Evolutionary conservation across 2,113 vertebrate species (phyloP).

Genomic region (Patagioenas fasciata): DNA sequence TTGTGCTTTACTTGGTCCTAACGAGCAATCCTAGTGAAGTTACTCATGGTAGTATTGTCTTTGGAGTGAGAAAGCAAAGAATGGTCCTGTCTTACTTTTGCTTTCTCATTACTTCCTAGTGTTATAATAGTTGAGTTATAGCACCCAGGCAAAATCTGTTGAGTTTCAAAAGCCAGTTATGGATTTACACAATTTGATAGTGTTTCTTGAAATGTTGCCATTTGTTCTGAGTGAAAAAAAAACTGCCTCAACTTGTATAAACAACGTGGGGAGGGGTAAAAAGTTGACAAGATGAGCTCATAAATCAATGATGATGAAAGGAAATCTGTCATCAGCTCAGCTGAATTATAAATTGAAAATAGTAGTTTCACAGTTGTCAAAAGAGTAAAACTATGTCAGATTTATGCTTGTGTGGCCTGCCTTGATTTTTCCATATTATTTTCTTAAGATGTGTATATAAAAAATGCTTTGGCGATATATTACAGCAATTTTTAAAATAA

Average conservation of each 20-base stretch:
- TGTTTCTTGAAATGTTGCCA: neutral
- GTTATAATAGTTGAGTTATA: neutral
- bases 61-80: neutral
- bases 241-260: neutral
- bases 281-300: constrained; percentile 19
- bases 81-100: neutral
- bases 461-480: accelerated
- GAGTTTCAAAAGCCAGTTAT: neutral
- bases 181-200: neutral
- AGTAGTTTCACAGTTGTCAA: neutral
- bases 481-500: neutral
- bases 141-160: neutral
- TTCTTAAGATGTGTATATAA: neutral
- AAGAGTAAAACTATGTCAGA: neutral
- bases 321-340: constrained; percentile 17
- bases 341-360: neutral
- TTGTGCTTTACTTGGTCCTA: neutral
- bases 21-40: neutral
- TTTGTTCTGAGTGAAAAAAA: neutral
- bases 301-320: constrained; percentile 18
- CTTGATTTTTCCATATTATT: neutral
- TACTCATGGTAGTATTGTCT: neutral
- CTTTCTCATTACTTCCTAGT: neutral
- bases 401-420: neutral
- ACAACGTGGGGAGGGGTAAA: neutral